Percentiles rank a stretch among this genome's conserved stretches.
phyloP scores from a whole-genome alignment of 2,113 vertebrate genomes.

The Chionodraco myersi region DNA sequence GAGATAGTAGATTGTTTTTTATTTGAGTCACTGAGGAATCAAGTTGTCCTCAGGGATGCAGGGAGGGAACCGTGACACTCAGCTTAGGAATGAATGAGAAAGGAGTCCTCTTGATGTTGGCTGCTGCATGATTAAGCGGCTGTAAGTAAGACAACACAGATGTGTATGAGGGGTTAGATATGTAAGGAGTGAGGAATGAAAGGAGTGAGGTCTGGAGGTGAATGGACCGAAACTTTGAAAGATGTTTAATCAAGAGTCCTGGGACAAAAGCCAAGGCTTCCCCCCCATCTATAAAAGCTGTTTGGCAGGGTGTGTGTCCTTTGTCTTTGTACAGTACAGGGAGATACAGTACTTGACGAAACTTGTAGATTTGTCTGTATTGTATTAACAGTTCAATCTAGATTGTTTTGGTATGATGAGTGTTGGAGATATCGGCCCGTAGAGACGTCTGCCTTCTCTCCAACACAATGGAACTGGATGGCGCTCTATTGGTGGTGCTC shows the following conservation, averaged over 20 bases:
- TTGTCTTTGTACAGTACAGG: conserved; percentile 26
- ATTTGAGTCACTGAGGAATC: conserved; percentile 42
- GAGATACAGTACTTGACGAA: background rate
- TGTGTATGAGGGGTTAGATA: conserved; percentile 31
- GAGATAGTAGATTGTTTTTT: conserved; percentile 30
- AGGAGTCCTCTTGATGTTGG: conserved; percentile 36
- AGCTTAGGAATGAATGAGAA: conserved; percentile 64
- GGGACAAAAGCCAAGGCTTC: conserved; percentile 38
- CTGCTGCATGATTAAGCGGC: conserved; percentile 25
- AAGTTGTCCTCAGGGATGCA: conserved; percentile 31
- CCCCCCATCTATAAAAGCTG: conserved; percentile 10
- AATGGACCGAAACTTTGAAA: conserved; percentile 38
- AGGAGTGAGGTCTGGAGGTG: conserved; percentile 33
- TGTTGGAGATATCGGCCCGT: no score
- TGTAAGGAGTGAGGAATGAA: conserved; percentile 21
- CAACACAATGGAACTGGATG: no score
- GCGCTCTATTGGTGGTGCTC: no score
- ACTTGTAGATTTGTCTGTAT: conserved; percentile 4
- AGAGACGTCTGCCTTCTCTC: no score
- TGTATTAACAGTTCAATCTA: background rate
- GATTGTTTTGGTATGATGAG: no score
- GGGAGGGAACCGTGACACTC: conserved; percentile 58
- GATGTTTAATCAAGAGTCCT: conserved; percentile 57
- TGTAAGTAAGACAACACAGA: conserved; percentile 41
- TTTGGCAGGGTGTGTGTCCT: conserved; percentile 19